Conservation (phyloP, 2,113 vertebrate species). For the Tragelaphus imberbis region DNA sequence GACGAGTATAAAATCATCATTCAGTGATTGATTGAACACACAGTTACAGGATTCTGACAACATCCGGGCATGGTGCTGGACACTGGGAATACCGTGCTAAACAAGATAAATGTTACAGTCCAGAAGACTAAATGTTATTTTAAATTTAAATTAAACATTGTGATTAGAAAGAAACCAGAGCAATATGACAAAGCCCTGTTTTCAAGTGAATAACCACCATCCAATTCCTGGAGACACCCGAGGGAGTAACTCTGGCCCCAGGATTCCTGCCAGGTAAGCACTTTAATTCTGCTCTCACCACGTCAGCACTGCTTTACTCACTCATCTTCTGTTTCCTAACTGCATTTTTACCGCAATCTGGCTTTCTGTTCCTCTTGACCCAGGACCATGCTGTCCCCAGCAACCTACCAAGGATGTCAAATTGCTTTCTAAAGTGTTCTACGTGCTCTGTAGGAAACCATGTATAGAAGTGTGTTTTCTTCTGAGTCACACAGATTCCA, state of each 20-base stretch:
- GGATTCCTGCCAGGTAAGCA: background rate
- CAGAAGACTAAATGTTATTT: background rate
- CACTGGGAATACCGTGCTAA: background rate
- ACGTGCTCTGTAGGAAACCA: background rate
- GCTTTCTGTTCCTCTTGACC: background rate
- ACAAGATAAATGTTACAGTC: background rate
- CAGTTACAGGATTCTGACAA: background rate
- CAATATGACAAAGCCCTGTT: background rate
- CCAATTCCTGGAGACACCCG: background rate
- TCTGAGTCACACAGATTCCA: background rate
- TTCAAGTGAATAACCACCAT: background rate
- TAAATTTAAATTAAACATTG: background rate
- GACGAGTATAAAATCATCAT: background rate
- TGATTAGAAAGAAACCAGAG: background rate
- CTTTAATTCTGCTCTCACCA: background rate
- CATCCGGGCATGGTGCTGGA: fast-evolving
- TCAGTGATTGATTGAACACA: background rate
- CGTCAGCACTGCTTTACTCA: background rate
- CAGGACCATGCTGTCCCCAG: background rate
- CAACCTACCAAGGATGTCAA: background rate
- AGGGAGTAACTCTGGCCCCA: background rate
- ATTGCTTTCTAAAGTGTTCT: conserved; percentile 8
- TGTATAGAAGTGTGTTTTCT: background rate
- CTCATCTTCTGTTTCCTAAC: background rate
- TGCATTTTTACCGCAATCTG: background rate